Evolutionary conservation across 2,797 vertebrate species (phyloP).

Genomic region (Falco biarmicus): DNA sequence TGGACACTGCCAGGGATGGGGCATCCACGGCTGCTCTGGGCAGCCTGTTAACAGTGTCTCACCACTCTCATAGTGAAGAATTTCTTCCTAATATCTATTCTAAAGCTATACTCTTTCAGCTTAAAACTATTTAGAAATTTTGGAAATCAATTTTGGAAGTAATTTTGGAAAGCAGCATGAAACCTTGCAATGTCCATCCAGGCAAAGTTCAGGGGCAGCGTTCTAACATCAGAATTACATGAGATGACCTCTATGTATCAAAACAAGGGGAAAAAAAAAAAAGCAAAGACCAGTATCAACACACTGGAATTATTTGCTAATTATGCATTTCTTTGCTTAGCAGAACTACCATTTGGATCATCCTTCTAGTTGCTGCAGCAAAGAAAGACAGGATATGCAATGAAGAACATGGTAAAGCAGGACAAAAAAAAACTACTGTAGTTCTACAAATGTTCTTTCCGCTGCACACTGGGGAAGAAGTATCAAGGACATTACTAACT

Average conservation of each 20-base stretch:
- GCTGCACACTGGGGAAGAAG: not conserved
- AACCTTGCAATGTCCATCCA: not conserved
- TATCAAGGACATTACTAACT: not conserved
- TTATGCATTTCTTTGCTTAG: not conserved
- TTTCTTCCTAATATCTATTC: no score
- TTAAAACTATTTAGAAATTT: no score
- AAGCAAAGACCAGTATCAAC: not conserved
- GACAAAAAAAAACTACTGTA: not conserved
- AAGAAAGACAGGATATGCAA: not conserved
- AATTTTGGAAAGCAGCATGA: not conserved
- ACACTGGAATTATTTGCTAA: not conserved
- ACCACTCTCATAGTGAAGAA: no score
- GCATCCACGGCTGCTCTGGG: no score
- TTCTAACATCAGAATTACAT: not conserved
- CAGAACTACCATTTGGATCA: not conserved
- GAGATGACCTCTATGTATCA: not conserved
- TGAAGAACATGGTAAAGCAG: not conserved
- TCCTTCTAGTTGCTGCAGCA: not conserved
- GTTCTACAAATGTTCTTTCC: not conserved
- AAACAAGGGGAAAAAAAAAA: not conserved
- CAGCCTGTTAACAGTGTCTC: no score
- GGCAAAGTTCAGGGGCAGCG: not conserved
- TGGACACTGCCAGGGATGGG: no score
- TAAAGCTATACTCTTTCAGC: no score
- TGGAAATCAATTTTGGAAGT: no score